phyloP scores from a whole-genome alignment of 2,888 invertebrate species.

The Ormyrus pomaceus region DNA sequence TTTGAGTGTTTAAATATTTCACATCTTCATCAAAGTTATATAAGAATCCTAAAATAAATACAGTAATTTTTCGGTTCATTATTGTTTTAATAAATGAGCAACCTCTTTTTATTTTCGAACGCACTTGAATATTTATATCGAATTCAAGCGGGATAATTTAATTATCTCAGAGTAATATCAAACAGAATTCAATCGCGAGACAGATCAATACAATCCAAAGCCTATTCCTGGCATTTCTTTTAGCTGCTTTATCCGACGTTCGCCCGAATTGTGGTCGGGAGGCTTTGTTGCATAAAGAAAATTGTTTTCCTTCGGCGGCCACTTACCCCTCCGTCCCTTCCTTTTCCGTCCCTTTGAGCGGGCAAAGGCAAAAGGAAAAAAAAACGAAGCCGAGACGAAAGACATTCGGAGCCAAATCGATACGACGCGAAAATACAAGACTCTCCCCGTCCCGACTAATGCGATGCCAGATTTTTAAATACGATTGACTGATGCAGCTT shows the following conservation, averaged over 20 bases:
- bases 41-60: too few relatives aligned
- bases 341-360: conserved; percentile 47
- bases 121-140: too few relatives aligned
- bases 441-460: conserved; percentile 43
- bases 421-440: conserved; percentile 4
- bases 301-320: conserved; percentile 49
- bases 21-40: too few relatives aligned
- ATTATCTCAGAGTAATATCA: not conserved
- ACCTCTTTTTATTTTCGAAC: too few relatives aligned
- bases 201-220: conserved; percentile 9
- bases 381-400: not conserved
- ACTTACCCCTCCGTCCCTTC: conserved; percentile 1
- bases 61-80: too few relatives aligned
- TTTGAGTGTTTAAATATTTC: too few relatives aligned
- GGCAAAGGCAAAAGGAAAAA: too few relatives aligned
- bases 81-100: too few relatives aligned
- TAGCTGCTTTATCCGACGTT: not conserved
- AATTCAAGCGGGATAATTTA: too few relatives aligned
- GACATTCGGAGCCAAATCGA: conserved; percentile 9
- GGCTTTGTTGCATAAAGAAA: conserved; percentile 54
- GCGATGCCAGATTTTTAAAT: conserved; percentile 24
- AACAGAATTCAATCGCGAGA: conserved; percentile 11
- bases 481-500: conserved; percentile 13
- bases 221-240: not conserved
- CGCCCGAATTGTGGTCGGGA: not conserved